Evolutionary conservation across 1,140 invertebrate genomes (phyloP).

Genomic region (Acromyrmex charruanus): DNA sequence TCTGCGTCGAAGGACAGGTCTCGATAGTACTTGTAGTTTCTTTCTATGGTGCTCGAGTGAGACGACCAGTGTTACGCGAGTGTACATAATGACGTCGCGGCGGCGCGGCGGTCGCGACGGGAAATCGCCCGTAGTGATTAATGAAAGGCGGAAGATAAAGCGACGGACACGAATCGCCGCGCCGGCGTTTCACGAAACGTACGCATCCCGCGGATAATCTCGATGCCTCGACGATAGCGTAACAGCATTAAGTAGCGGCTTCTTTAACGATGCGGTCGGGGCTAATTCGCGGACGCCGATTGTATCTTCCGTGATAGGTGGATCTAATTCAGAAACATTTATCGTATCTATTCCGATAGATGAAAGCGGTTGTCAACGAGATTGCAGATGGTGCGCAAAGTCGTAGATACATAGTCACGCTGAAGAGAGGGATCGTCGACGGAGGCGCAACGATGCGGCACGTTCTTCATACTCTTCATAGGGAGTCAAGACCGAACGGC

Average conservation of each 20-base stretch:
- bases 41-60: slow-evolving; percentile 33
- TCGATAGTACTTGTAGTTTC: slow-evolving; percentile 33
- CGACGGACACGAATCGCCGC: slow-evolving; percentile 5
- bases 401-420: slow-evolving; percentile 24
- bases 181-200: background rate
- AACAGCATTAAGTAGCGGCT: slow-evolving; percentile 53
- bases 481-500: slow-evolving; percentile 51
- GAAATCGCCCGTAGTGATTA: slow-evolving; percentile 56
- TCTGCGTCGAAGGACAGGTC: slow-evolving; percentile 37
- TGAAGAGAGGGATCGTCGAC: slow-evolving; percentile 41
- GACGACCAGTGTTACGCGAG: slow-evolving; percentile 43
- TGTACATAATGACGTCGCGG: background rate
- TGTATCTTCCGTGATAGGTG: slow-evolving; percentile 43
- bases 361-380: slow-evolving; percentile 56
- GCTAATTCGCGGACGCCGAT: slow-evolving; percentile 52
- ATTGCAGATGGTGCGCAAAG: slow-evolving; percentile 46
- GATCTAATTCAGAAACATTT: slow-evolving; percentile 63
- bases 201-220: slow-evolving; percentile 29
- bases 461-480: slow-evolving; percentile 45
- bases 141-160: slow-evolving; percentile 58
- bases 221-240: slow-evolving; percentile 44
- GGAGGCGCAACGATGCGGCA: slow-evolving; percentile 15
- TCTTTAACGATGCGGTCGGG: slow-evolving; percentile 12
- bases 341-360: slow-evolving; percentile 51
- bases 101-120: background rate